Conservation (phyloP, 2,797 vertebrate species). For the Coccyzus lansbergi region DNA sequence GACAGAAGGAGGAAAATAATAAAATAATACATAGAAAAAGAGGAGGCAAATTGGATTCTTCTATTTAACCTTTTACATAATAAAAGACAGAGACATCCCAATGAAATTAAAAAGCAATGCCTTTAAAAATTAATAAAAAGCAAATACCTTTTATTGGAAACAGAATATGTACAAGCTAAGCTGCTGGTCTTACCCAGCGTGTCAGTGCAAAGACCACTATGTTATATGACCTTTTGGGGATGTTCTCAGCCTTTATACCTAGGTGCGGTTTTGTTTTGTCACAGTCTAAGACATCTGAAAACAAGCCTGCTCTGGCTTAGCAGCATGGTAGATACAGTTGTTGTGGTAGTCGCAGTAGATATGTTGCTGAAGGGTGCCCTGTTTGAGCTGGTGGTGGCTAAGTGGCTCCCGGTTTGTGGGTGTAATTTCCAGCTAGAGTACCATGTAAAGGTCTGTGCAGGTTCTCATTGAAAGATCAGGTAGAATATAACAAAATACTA, state of each 20-base stretch:
- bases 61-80: constrained; percentile 59
- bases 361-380: not conserved
- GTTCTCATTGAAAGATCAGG: not conserved
- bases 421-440: not conserved
- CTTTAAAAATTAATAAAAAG: constrained; percentile 54
- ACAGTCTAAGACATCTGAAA: not conserved
- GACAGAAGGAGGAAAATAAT: constrained; percentile 36
- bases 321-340: rapidly evolving
- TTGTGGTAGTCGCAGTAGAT: not conserved
- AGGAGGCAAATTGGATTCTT: constrained; percentile 50
- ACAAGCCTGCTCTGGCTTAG: not conserved
- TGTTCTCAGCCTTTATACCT: not conserved
- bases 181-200: not conserved
- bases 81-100: constrained; percentile 55
- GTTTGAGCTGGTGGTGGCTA: not conserved
- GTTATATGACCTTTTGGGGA: not conserved
- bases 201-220: not conserved
- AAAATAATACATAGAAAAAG: constrained; percentile 26
- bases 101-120: constrained; percentile 47
- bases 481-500: not conserved
- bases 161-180: constrained; percentile 7
- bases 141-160: constrained; percentile 33
- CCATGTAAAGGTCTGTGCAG: not conserved
- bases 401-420: not conserved
- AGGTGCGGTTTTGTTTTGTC: not conserved